These are phyloP conservation scores for Falco biarmicus DNA, from an alignment of 2,797 vertebrate genomes.

Conservation along the genomic window DNA sequence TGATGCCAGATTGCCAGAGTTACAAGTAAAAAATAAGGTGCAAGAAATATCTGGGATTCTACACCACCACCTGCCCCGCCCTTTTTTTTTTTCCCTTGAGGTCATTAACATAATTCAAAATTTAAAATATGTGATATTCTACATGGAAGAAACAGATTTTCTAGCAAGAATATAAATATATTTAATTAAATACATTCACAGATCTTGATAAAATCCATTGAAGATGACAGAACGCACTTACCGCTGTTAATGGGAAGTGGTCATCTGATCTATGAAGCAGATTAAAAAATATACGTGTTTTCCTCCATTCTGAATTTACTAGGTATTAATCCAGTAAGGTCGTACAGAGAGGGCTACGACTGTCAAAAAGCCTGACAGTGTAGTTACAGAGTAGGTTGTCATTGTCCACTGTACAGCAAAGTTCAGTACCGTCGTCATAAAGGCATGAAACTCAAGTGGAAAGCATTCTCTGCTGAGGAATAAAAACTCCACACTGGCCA, in stretches of 20 bases:
- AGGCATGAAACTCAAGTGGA: not conserved
- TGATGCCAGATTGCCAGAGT: not conserved
- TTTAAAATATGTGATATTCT: not conserved
- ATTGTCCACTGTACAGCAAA: not conserved
- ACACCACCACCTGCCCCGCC: too few relatives aligned
- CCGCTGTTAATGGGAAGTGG: not conserved
- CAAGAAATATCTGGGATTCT: not conserved
- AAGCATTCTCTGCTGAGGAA: not conserved
- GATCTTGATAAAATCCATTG: not conserved
- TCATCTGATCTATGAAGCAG: not conserved
- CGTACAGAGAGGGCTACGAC: not conserved
- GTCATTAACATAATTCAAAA: not conserved
- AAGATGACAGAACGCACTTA: not conserved
- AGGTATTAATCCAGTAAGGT: not conserved
- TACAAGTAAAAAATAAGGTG: not conserved
- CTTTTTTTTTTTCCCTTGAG: not conserved
- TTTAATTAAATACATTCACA: not conserved
- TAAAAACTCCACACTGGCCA: not conserved
- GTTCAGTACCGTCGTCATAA: not conserved
- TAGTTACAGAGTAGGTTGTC: not conserved
- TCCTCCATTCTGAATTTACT: not conserved
- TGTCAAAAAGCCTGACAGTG: fast-evolving
- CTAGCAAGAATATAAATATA: not conserved
- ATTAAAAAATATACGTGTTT: not conserved
- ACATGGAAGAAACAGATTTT: not conserved